Conservation (phyloP, 2,113 vertebrate species). For the Rostratula benghalensis region DNA sequence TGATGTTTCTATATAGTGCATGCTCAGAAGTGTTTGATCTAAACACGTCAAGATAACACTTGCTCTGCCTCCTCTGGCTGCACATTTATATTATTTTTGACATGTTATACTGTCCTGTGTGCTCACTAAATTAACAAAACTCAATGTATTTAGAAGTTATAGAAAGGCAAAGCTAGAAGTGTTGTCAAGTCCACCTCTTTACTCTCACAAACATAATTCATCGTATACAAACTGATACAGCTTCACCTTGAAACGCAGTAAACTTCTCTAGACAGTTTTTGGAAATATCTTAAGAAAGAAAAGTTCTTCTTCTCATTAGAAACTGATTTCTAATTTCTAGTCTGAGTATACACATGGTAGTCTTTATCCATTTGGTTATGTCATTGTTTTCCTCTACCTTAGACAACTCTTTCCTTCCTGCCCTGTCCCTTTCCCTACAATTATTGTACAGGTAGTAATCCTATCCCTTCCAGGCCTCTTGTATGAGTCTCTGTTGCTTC, state of each 20-base stretch:
- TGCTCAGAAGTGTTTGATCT: background rate
- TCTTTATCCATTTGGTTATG: background rate
- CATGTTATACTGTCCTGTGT: background rate
- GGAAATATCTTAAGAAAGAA: background rate
- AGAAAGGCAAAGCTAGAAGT: background rate
- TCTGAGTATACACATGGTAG: background rate
- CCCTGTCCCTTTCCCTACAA: background rate
- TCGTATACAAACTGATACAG: background rate
- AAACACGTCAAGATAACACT: background rate
- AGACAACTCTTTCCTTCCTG: background rate
- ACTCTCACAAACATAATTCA: background rate
- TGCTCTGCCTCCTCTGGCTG: background rate
- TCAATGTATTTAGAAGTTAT: accelerated
- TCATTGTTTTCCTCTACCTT: background rate
- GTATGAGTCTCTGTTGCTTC: background rate
- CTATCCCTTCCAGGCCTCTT: background rate
- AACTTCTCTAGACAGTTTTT: background rate
- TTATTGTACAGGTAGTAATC: background rate
- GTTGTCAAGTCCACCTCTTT: background rate
- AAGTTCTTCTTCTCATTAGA: background rate
- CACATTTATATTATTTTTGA: background rate
- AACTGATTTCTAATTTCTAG: background rate
- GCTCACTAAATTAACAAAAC: background rate
- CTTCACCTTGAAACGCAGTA: background rate
- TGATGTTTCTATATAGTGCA: background rate